Evolutionary conservation across 2,113 vertebrate genomes (phyloP).

Genomic region (Phrynosoma platyrhinos): DNA sequence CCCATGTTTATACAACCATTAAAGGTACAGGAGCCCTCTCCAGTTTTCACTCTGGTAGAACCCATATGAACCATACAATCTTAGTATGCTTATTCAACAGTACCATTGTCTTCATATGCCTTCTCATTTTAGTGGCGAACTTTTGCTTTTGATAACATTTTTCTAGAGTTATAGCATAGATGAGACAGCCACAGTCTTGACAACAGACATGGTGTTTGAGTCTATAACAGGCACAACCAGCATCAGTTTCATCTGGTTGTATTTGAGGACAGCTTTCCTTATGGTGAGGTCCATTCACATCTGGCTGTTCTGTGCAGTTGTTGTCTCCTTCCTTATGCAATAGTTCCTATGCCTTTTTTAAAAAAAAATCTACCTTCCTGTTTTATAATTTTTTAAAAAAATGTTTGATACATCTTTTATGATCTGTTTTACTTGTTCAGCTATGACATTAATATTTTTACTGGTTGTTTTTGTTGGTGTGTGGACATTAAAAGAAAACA

Average conservation of each 20-base stretch:
- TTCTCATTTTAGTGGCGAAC: background rate
- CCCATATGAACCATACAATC: no score
- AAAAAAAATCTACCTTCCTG: background rate
- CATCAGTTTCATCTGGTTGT: background rate
- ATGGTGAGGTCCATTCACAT: slow-evolving; percentile 2
- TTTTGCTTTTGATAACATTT: background rate
- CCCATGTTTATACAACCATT: no score
- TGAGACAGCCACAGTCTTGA: background rate
- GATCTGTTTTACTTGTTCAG: slow-evolving; percentile 8
- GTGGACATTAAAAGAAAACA: slow-evolving; percentile 21
- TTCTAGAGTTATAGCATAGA: background rate
- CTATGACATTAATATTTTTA: background rate
- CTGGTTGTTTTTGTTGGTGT: slow-evolving; percentile 19
- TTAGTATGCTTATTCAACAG: background rate
- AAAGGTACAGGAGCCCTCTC: no score
- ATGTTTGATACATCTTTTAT: slow-evolving; percentile 27
- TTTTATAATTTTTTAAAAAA: slow-evolving; percentile 36
- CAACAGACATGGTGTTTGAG: no score
- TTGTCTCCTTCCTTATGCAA: background rate
- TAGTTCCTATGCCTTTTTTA: slow-evolving; percentile 32
- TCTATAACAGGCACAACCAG: background rate
- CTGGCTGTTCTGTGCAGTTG: slow-evolving; percentile 31
- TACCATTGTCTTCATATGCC: background rate
- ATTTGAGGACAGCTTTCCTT: background rate
- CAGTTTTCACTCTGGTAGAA: no score